A percentile compares a stretch with the other conserved stretches of the same genome.
phyloP scores from a whole-genome alignment of 92 coral and sea anemone genomes.

The Epizoanthus scotinus region DNA sequence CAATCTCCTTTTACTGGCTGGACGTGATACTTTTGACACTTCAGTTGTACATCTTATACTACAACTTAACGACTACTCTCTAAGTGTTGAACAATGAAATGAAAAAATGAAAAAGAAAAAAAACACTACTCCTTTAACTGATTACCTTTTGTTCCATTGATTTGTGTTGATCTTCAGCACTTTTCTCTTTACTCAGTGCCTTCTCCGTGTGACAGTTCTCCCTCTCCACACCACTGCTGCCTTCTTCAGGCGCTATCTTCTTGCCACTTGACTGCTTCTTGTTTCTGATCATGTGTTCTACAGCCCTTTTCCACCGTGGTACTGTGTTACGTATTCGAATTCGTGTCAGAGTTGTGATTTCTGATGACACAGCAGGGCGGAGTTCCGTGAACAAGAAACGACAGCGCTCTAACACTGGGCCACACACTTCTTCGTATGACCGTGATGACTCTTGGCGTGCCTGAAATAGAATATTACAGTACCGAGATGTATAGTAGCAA shows the following conservation, averaged over 20 bases:
- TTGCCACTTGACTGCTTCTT: slow-evolving; percentile 55
- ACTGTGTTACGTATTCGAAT: slow-evolving; percentile 73
- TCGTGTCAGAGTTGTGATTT: slow-evolving; percentile 78
- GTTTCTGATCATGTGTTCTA: slow-evolving; percentile 76
- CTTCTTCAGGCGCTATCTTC: slow-evolving; percentile 57
- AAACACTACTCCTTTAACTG: neutral
- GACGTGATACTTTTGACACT: no score
- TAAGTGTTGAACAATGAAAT: no score
- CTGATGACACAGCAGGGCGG: slow-evolving; percentile 96
- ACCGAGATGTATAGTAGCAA: neutral
- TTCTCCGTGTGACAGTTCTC: slow-evolving; percentile 45
- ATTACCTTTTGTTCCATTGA: slow-evolving; percentile 49
- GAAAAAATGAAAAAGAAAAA: no score
- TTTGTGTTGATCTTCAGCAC: slow-evolving; percentile 50
- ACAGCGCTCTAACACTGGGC: slow-evolving; percentile 92
- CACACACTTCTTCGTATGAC: slow-evolving; percentile 96
- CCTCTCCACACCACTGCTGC: slow-evolving; percentile 46
- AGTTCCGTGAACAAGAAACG: slow-evolving; percentile 82
- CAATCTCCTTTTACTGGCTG: no score
- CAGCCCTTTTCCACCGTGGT: slow-evolving; percentile 87
- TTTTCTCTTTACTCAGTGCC: slow-evolving; percentile 55
- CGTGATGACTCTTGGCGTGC: slow-evolving; percentile 98
- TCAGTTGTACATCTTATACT: no score
- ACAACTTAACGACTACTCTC: no score
- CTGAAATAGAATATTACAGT: slow-evolving; percentile 27